phyloP scores from a whole-genome alignment of 2,888 invertebrate species.

The Eupeodes luniger region DNA sequence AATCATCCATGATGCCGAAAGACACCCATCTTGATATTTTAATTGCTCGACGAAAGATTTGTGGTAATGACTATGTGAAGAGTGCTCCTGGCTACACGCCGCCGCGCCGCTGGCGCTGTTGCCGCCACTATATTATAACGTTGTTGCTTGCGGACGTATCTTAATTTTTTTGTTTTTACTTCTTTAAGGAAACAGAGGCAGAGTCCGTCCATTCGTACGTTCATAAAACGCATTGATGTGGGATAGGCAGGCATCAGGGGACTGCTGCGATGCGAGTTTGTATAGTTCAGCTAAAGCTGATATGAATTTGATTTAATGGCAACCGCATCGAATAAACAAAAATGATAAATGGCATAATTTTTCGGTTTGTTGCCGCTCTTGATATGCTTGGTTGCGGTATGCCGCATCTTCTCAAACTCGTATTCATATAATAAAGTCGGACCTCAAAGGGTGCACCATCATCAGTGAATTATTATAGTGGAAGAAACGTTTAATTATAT shows the following conservation, averaged over 20 bases:
- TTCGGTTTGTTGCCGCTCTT: constrained; percentile 69
- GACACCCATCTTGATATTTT: constrained; percentile 75
- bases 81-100: constrained; percentile 57
- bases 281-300: constrained; percentile 50
- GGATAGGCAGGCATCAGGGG: neutral
- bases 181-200: neutral
- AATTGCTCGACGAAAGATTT: constrained; percentile 76
- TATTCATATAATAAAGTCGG: neutral
- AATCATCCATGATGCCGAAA: constrained; percentile 75
- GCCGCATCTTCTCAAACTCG: neutral
- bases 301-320: constrained; percentile 73
- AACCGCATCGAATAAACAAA: constrained; percentile 65
- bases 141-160: constrained; percentile 27
- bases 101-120: neutral
- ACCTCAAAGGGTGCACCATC: constrained; percentile 62
- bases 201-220: neutral
- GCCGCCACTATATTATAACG: neutral
- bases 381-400: constrained; percentile 57
- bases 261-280: constrained; percentile 9
- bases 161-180: constrained; percentile 21
- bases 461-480: constrained; percentile 58
- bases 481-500: constrained; percentile 64
- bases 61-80: constrained; percentile 75
- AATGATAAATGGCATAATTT: constrained; percentile 75
- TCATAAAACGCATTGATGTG: neutral